These are phyloP conservation scores for Himalopsyche japonica DNA, from an alignment of 2,888 invertebrate species.

Conservation along the genomic window DNA sequence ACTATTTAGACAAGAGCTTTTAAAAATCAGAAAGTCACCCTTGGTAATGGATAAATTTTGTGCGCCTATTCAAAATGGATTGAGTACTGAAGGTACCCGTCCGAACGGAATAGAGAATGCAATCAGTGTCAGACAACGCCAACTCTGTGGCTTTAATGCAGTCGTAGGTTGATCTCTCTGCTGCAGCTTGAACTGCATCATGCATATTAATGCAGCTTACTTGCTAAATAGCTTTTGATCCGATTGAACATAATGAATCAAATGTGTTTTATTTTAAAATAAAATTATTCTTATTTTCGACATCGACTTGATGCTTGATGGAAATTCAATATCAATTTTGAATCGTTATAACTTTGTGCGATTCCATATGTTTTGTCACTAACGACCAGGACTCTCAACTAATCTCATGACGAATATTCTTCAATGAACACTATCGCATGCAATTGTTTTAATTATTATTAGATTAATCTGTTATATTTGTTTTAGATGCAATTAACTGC, in stretches of 20 bases:
- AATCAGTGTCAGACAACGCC: not conserved
- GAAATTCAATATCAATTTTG: too few relatives aligned
- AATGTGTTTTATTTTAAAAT: too few relatives aligned
- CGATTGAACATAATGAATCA: not conserved
- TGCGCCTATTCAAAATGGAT: not conserved
- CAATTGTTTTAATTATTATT: too few relatives aligned
- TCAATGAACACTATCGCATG: too few relatives aligned
- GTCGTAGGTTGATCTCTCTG: not conserved
- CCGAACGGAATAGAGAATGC: not conserved
- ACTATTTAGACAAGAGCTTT: not conserved
- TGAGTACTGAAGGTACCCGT: not conserved
- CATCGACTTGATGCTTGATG: too few relatives aligned
- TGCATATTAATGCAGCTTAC: not conserved
- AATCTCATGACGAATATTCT: too few relatives aligned
- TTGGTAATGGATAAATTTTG: not conserved
- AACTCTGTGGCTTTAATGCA: not conserved
- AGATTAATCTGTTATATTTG: too few relatives aligned
- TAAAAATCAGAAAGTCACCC: not conserved
- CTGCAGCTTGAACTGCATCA: not conserved
- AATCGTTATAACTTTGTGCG: too few relatives aligned
- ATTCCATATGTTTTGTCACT: too few relatives aligned
- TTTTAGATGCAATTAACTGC: too few relatives aligned
- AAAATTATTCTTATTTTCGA: too few relatives aligned
- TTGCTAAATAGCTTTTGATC: not conserved
- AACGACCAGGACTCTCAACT: too few relatives aligned